These are phyloP conservation scores for Hoplostethus atlanticus DNA, from an alignment of 2,797 vertebrate species.

Conservation along the genomic window DNA sequence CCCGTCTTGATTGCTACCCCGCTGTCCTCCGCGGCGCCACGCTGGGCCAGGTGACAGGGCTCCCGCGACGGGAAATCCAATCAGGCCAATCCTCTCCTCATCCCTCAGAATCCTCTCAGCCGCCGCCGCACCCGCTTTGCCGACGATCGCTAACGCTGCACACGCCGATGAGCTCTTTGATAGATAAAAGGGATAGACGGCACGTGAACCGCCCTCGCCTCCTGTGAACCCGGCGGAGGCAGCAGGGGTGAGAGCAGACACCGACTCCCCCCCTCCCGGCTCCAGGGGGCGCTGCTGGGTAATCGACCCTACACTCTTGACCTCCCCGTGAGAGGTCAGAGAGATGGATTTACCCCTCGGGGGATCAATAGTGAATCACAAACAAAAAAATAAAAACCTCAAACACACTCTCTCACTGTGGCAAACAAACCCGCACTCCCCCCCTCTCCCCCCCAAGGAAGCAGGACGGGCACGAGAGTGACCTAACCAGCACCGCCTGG, in stretches of 20 bases:
- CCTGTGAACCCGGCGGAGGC: conserved; percentile 46
- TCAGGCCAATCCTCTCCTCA: conserved; percentile 74
- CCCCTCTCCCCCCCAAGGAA: conserved; percentile 17
- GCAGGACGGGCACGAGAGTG: conserved; percentile 41
- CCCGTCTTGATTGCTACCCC: conserved; percentile 64
- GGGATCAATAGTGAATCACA: conserved; percentile 44
- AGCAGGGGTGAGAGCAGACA: conserved; percentile 21
- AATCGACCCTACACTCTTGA: conserved; percentile 40
- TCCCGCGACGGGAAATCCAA: conserved; percentile 73
- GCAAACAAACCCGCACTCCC: conserved; percentile 40
- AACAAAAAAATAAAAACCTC: conserved; percentile 26
- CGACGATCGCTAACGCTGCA: conserved; percentile 47
- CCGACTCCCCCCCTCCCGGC: conserved; percentile 26
- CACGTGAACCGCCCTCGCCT: conserved; percentile 51
- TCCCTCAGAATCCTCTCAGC: conserved; percentile 70
- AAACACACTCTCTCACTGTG: conserved; percentile 19
- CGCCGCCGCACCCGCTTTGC: conserved; percentile 25
- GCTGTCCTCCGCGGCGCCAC: conserved; percentile 46
- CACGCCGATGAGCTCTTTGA: conserved; percentile 47
- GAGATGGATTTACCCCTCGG: conserved; percentile 47
- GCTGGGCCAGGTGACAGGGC: conserved; percentile 72
- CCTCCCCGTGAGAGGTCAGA: conserved; percentile 52
- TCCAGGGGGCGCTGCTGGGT: not conserved
- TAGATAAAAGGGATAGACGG: conserved; percentile 42
- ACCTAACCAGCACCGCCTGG: conserved; percentile 49